These are phyloP conservation scores for Sinosuthora webbiana DNA, from an alignment of 2,113 vertebrate genomes.

Conservation along the genomic window DNA sequence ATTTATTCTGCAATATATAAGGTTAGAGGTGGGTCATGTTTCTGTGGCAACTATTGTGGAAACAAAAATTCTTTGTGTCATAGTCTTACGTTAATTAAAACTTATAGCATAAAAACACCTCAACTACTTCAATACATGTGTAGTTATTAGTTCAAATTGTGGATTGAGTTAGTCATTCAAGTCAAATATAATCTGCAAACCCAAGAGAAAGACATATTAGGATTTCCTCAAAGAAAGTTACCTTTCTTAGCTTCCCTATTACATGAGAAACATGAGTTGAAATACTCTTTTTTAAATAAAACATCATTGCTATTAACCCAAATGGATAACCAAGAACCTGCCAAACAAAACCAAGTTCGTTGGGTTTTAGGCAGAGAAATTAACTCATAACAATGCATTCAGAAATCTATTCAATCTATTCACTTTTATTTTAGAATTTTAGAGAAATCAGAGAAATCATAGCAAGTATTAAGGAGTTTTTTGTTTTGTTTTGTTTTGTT, in stretches of 20 bases:
- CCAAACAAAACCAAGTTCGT: neutral
- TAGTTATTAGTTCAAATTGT: neutral
- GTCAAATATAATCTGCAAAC: neutral
- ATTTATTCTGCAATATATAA: constrained; percentile 19
- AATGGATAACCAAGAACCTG: neutral
- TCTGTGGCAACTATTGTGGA: neutral
- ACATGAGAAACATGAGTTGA: neutral
- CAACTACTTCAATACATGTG: neutral
- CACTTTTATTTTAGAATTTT: neutral
- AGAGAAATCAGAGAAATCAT: neutral
- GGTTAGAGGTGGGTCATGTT: constrained; percentile 14
- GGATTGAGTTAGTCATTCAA: neutral
- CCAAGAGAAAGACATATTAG: neutral
- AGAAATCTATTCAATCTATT: neutral
- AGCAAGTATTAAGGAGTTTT: neutral
- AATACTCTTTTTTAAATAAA: neutral
- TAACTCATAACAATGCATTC: neutral
- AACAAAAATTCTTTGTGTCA: constrained; percentile 3
- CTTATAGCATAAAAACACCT: neutral
- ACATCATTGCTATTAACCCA: neutral
- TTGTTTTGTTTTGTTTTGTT: neutral
- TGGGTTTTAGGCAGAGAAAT: neutral
- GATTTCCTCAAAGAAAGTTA: neutral
- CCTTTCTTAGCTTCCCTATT: neutral
- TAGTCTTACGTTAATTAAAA: neutral